Percentiles rank a stretch among this genome's conserved stretches.
phyloP scores from a whole-genome alignment of 2,113 vertebrate genomes.

The Cyphomyrus discorhynchus region DNA sequence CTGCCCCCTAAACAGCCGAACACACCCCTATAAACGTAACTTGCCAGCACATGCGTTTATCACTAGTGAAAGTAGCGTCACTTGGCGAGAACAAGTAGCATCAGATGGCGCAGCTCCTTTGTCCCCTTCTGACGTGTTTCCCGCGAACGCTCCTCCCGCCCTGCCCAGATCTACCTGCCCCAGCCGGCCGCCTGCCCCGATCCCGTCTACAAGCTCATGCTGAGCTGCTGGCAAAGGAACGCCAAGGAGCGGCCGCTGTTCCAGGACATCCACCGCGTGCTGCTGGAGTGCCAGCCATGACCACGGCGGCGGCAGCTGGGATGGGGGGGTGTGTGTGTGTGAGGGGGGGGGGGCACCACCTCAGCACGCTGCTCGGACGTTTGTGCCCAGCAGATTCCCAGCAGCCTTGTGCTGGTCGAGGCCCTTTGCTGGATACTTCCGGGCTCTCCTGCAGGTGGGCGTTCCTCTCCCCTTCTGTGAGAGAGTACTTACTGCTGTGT shows the following conservation, averaged over 20 bases:
- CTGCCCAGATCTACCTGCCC: constrained; percentile 79
- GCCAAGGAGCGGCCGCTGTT: constrained; percentile 87
- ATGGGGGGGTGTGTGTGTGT: no score
- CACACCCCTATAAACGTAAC: not conserved
- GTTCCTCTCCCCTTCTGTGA: not conserved
- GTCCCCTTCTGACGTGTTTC: not conserved
- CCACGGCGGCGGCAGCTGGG: not conserved
- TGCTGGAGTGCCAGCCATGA: constrained; percentile 67
- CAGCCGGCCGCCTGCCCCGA: constrained; percentile 85
- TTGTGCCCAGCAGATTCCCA: constrained; percentile 34
- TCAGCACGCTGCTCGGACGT: constrained; percentile 26
- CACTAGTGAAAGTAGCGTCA: not conserved
- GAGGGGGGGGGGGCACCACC: not conserved
- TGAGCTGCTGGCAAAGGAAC: constrained; percentile 92
- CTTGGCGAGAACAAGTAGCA: not conserved
- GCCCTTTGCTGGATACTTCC: not conserved
- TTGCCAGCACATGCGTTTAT: not conserved
- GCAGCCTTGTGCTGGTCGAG: not conserved
- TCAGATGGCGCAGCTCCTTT: not conserved
- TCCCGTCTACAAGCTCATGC: constrained; percentile 90
- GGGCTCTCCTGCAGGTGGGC: not conserved
- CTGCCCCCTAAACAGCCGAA: not conserved
- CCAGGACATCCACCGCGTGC: constrained; percentile 78
- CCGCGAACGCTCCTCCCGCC: not conserved
- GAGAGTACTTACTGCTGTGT: constrained; percentile 10